phyloP scores from a whole-genome alignment of 2,113 vertebrate genomes.

The Sapajus apella region DNA sequence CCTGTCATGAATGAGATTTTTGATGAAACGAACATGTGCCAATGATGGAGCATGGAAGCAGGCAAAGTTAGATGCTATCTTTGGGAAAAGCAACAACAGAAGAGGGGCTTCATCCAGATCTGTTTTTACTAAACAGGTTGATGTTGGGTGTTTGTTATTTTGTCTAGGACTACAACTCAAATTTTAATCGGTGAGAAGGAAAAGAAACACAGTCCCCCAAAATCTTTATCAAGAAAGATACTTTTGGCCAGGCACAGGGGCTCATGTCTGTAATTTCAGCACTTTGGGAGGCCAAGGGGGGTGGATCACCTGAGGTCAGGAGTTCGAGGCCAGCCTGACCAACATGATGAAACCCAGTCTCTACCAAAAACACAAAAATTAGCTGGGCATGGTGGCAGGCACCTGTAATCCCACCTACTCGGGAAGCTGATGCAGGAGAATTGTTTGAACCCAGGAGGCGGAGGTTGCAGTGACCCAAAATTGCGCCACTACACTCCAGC shows the following conservation, averaged over 20 bases:
- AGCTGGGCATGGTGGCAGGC: too few species aligned
- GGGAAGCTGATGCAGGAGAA: too few species aligned
- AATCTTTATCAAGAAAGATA: not conserved
- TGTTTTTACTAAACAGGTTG: not conserved
- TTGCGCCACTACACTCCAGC: too few species aligned
- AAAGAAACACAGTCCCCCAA: not conserved
- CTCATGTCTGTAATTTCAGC: too few species aligned
- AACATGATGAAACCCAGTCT: too few species aligned
- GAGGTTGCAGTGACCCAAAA: too few species aligned
- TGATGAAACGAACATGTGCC: not conserved
- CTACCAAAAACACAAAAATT: too few species aligned
- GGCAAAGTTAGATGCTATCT: not conserved
- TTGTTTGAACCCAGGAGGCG: too few species aligned
- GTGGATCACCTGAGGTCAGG: too few species aligned
- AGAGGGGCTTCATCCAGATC: not conserved
- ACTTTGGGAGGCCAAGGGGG: too few species aligned
- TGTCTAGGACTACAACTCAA: not conserved
- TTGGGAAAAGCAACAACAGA: not conserved
- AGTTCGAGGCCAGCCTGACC: too few species aligned
- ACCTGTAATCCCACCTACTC: too few species aligned
- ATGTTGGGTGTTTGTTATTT: not conserved
- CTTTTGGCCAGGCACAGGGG: not conserved
- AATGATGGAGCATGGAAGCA: not conserved
- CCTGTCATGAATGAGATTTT: not conserved
- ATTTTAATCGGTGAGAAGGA: constrained; percentile 1